Percentiles rank a stretch among this genome's conserved stretches.
These are phyloP conservation scores for Centropyge bicolor DNA, from an alignment of 2,797 vertebrate genomes.

Conservation along the genomic window DNA sequence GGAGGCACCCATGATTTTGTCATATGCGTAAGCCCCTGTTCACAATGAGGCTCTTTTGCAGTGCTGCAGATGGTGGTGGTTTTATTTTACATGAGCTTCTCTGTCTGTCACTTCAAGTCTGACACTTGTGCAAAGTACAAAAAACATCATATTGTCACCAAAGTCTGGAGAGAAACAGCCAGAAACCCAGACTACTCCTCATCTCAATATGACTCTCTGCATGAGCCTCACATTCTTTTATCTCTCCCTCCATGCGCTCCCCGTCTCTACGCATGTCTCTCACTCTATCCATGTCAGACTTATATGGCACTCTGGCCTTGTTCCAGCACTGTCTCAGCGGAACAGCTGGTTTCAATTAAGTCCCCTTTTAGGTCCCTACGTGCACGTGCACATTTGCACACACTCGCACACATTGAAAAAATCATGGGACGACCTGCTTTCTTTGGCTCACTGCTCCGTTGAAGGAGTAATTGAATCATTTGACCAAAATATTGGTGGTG, in stretches of 20 bases:
- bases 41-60: slow-evolving; percentile 4
- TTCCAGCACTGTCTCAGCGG: slow-evolving; percentile 79
- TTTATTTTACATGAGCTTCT: slow-evolving; percentile 25
- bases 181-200: neutral
- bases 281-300: slow-evolving; percentile 72
- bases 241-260: slow-evolving; percentile 3
- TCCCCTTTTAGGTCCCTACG: slow-evolving; percentile 54
- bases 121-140: slow-evolving; percentile 35
- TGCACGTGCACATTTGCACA: slow-evolving; percentile 10
- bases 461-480: slow-evolving; percentile 86
- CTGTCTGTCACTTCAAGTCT: slow-evolving; percentile 31
- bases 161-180: slow-evolving; percentile 54
- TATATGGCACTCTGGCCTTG: slow-evolving; percentile 80
- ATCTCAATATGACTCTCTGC: slow-evolving; percentile 16
- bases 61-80: slow-evolving; percentile 9
- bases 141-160: slow-evolving; percentile 60
- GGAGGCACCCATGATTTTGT: slow-evolving; percentile 11
- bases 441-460: slow-evolving; percentile 79
- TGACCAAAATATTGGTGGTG: slow-evolving; percentile 77
- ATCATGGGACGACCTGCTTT: slow-evolving; percentile 65
- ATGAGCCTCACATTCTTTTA: slow-evolving; percentile 28
- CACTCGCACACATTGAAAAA: slow-evolving; percentile 6
- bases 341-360: slow-evolving; percentile 92
- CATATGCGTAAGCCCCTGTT: slow-evolving; percentile 33
- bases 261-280: slow-evolving; percentile 30